Conservation (phyloP, 1,140 invertebrate species). For the Trissolcus basalis region DNA sequence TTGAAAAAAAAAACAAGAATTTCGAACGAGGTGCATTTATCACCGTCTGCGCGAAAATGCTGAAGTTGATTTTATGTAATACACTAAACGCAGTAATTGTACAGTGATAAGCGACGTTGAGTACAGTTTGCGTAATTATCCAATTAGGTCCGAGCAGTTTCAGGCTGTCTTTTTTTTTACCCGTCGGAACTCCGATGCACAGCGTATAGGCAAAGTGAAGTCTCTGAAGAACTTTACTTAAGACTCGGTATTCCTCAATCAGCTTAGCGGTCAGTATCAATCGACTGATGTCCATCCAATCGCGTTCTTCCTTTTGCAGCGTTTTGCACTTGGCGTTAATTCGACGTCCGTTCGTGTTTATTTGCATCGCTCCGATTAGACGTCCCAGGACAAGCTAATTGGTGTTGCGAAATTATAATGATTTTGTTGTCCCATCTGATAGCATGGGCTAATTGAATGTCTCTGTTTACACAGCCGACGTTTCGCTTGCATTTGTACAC, state of each 20-base stretch:
- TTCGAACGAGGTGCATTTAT: too few species aligned
- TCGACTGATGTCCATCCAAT: constrained; percentile 11
- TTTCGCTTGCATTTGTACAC: too few species aligned
- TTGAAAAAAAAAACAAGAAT: too few species aligned
- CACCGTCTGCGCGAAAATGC: too few species aligned
- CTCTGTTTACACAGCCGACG: too few species aligned
- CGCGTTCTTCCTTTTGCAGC: not conserved
- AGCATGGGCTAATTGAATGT: too few species aligned
- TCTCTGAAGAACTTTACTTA: constrained; percentile 33
- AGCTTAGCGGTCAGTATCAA: constrained; percentile 37
- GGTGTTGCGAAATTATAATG: too few species aligned
- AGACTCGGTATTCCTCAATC: constrained; percentile 37
- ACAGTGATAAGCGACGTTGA: constrained; percentile 12
- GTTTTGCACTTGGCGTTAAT: not conserved
- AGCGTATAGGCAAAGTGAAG: constrained; percentile 21
- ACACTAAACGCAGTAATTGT: constrained; percentile 18
- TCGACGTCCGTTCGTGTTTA: not conserved
- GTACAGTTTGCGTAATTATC: constrained; percentile 36
- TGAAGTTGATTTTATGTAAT: constrained; percentile 21
- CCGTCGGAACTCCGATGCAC: constrained; percentile 3
- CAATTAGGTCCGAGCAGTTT: constrained; percentile 28
- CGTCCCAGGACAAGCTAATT: too few species aligned
- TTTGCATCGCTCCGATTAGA: too few species aligned
- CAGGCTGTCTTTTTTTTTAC: constrained; percentile 10
- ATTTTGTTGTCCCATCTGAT: too few species aligned